Conservation (phyloP, 1,140 invertebrate species). For the Grapholita molesta region DNA sequence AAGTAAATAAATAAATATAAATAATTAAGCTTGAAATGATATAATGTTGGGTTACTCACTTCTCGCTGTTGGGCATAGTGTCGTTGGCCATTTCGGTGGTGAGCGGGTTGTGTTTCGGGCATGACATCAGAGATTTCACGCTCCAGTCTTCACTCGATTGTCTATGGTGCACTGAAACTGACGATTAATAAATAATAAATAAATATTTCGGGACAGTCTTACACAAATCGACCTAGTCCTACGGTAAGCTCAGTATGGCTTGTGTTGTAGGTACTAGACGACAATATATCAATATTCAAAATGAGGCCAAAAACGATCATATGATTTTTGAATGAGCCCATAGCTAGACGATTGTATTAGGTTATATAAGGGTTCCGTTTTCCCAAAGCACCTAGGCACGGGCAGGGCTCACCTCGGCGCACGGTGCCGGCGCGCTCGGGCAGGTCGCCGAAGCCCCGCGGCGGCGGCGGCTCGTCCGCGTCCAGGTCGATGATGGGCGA, state of each 20-base stretch:
- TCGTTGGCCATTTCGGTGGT: conserved; percentile 48
- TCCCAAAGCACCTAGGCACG: no score
- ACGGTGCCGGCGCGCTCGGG: conserved; percentile 49
- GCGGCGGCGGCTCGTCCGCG: conserved; percentile 46
- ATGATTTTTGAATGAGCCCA: no score
- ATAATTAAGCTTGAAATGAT: conserved; percentile 12
- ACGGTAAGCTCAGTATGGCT: no score
- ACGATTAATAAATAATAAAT: no score
- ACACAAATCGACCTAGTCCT: no score
- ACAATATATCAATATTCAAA: no score
- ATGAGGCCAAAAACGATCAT: no score
- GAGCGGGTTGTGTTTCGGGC: conserved; percentile 64
- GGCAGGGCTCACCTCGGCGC: conserved; percentile 41
- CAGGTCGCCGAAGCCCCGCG: conserved; percentile 36
- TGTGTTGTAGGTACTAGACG: no score
- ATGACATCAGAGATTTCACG: conserved; percentile 66
- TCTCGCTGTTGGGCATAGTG: conserved; percentile 58
- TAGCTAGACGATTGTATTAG: no score
- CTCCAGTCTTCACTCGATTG: conserved; percentile 76
- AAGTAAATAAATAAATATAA: conserved; percentile 35
- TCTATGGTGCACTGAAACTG: conserved; percentile 60
- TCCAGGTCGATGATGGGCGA: conserved; percentile 70
- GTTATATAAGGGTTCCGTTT: no score
- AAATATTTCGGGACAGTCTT: no score
- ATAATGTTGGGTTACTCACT: conserved; percentile 45